A percentile compares a stretch with the other conserved stretches of the same genome.
These are phyloP conservation scores for Plestiodon gilberti DNA, from an alignment of 2,113 vertebrate species.

Conservation along the genomic window DNA sequence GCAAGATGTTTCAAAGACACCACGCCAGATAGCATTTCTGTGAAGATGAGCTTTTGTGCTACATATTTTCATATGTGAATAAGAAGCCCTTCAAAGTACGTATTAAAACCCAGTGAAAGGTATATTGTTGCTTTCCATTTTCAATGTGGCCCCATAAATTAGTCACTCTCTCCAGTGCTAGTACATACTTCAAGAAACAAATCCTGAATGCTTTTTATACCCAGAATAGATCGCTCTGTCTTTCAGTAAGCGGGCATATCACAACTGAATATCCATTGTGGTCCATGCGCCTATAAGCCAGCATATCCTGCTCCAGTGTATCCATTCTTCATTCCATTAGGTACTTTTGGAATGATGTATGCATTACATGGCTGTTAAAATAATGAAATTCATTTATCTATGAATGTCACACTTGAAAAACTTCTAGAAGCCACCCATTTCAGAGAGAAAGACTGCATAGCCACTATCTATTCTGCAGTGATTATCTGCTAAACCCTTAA, in stretches of 20 bases:
- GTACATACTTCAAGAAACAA: constrained; percentile 3
- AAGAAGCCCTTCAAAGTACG: background rate
- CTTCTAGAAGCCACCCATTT: background rate
- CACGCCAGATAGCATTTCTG: background rate
- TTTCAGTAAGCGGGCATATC: constrained; percentile 21
- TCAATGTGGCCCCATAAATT: background rate
- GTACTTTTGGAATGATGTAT: constrained; percentile 2
- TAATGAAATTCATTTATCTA: constrained; percentile 12
- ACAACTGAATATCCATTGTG: background rate
- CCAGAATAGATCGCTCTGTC: background rate
- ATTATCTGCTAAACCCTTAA: constrained; percentile 15
- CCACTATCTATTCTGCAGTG: background rate
- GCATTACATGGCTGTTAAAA: constrained; percentile 6
- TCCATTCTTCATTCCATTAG: background rate
- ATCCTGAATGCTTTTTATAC: constrained; percentile 12
- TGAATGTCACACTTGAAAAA: background rate
- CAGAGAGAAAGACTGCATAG: background rate
- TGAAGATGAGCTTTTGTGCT: background rate
- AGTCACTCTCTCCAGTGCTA: background rate
- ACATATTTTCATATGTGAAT: background rate
- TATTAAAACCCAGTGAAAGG: background rate
- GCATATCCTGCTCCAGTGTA: background rate
- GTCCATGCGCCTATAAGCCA: background rate
- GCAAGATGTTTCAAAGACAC: background rate
- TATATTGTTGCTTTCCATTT: background rate